Evolutionary conservation across 2,888 invertebrate species (phyloP).

Genomic region (Prosopocoilus inquinatus): DNA sequence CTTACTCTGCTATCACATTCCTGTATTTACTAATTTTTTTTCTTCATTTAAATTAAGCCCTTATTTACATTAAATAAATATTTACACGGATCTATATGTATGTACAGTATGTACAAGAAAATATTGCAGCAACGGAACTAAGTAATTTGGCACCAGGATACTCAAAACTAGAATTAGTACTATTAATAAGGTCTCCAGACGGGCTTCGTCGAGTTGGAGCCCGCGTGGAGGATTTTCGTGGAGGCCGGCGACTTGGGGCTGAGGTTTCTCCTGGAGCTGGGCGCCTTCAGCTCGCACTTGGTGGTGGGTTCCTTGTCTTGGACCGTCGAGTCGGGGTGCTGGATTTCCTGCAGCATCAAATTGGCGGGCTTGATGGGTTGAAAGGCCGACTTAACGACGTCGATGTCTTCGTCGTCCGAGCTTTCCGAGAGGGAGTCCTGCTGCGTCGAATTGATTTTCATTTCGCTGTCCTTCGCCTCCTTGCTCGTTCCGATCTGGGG

Average conservation of each 20-base stretch:
- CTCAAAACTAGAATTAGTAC: constrained; percentile 2
- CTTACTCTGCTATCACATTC: constrained; percentile 47
- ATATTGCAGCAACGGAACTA: constrained; percentile 9
- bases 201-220: constrained; percentile 59
- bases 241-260: constrained; percentile 50
- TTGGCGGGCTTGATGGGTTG: constrained; percentile 65
- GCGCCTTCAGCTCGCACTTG: constrained; percentile 59
- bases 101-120: constrained; percentile 12
- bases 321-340: constrained; percentile 62
- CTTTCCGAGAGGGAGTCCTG: constrained; percentile 58
- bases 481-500: constrained; percentile 47
- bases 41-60: no score
- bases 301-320: constrained; percentile 49
- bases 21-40: constrained; percentile 32
- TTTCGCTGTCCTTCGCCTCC: constrained; percentile 42
- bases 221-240: constrained; percentile 54
- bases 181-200: constrained; percentile 75
- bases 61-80: background rate
- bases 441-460: constrained; percentile 63
- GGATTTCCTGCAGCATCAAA: constrained; percentile 54
- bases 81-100: constrained; percentile 13
- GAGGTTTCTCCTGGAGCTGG: constrained; percentile 55
- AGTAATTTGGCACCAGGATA: background rate
- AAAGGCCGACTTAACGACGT: constrained; percentile 74
- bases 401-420: constrained; percentile 66